Evolutionary conservation across 1,140 invertebrate genomes (phyloP), one percentile per base, ranked within the genome.

Genomic region (Philopotamus ludificatus): DNA sequence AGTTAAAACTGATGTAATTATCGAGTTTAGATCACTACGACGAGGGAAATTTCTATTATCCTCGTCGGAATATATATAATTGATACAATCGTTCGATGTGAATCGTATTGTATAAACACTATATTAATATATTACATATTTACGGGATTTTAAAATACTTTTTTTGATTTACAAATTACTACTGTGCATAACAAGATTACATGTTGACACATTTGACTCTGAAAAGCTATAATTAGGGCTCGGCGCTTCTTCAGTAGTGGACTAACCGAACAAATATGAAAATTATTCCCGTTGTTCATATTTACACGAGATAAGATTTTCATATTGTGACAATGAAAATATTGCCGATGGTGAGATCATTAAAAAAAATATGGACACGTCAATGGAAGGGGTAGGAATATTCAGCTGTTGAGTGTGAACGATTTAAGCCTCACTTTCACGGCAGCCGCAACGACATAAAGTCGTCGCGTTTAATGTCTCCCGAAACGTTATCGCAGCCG

Each of bases 271-370:
- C 18, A 7, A 39, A 45, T 39, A 59, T 23, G 23, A 45, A 22
- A n/a, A 59, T 22, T 9, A 44, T 59, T 25, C 28, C n/a, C 3
- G n/a, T 23, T n/a, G 21, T 22, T 39, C 22, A 45, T 45, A 59
- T 59, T 59, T 59, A 45, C 55, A 44, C 34, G 44, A 59, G 55
- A 59, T 59, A 59, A 59, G 41, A 9, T 8, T n/a, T 41, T 57
- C 34, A 57, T 39, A 22, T 45, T 10, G 12, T 45, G 41, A 59
- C 41, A 59, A 59, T 59, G 41, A 39, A 39, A 25, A 16, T 55
- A 20, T 1, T 55, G 21, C 25, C 25, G 18, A 20, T 45, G 28
- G n/a, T n/a, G n/a, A n/a, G 12, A 34, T 34, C 26, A 20, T 2
- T 7, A 28, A 51, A 26, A 54, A 34, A 54, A 21, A 25, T 28